Evolutionary conservation across 2,888 invertebrate species (phyloP), one percentile per base, ranked within the genome.

Genomic region (Pammene fasciana): DNA sequence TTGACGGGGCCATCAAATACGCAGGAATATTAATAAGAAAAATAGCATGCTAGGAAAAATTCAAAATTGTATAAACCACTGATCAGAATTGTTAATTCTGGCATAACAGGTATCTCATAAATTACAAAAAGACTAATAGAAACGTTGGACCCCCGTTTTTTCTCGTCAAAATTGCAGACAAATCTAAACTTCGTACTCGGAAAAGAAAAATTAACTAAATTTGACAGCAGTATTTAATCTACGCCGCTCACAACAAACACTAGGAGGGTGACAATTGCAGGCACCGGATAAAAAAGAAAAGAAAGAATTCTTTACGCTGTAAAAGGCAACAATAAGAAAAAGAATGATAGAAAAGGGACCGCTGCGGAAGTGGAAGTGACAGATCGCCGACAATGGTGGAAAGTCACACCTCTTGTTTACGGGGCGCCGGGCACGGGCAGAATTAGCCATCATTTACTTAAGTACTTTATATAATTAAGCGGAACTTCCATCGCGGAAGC

Each of bases 371-470:
- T 92, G 92, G 86, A 88, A 88, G 87, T 92, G 92, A 92, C 92
- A 92, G 92, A 92, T 90, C 88, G 86, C 82, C 87, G 87, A 86
- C 90, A 88, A 89, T 89, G 90, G 90, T 86, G 86, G 83, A 87
- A 92, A 91, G 91, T 92, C 91, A 92, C 92, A 92, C 92, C 90
- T 91, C 90, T 87, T 90, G 92, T 90, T 91, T 89, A 89, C 90
- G 88, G 87, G 78, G 78, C 84, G 76, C 71, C 82, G 86, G 79
- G 86, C 86, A 83, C 86, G 79, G 68, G 77, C 79, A 72, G 85
- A 87, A 92, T 92, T 91, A 90, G 90, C 89, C 90, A 91, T 91
- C 92, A 89, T 92, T 92, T 90, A 92, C 90, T 92, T 90, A 89
- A 91, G 90, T 86, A 88, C 89, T 92, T 90, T 88, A 91, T 91